Conservation (phyloP, 2,113 vertebrate genomes). For the Charina bottae region DNA sequence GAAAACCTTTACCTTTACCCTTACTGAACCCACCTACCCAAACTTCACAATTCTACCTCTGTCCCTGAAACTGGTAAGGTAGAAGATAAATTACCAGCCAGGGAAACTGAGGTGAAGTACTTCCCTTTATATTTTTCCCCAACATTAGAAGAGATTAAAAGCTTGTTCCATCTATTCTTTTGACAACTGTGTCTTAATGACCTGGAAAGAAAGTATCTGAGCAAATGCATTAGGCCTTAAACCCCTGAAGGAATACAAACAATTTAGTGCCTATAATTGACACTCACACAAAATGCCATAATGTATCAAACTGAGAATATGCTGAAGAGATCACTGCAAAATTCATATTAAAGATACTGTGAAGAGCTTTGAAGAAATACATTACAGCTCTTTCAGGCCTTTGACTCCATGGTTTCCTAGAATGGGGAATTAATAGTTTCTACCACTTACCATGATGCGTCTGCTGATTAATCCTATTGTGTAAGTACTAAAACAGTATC, state of each 20-base stretch:
- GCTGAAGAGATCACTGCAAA: constrained; percentile 5
- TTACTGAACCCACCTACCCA: background rate
- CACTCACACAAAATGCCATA: constrained; percentile 38
- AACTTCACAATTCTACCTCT: background rate
- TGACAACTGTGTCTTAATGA: constrained; percentile 57
- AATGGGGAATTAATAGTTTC: constrained; percentile 41
- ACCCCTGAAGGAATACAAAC: constrained; percentile 58
- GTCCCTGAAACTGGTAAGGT: background rate
- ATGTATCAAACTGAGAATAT: constrained; percentile 39
- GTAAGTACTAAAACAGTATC: background rate
- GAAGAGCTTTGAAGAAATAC: constrained; percentile 26
- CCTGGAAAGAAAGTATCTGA: constrained; percentile 58
- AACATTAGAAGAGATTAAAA: constrained; percentile 57
- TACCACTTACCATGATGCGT: background rate
- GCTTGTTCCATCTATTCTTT: constrained; percentile 59
- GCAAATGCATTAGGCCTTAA: constrained; percentile 43
- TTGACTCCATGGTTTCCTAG: background rate
- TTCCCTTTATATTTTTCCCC: constrained; percentile 51
- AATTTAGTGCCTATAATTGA: constrained; percentile 55
- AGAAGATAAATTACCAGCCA: constrained; percentile 45
- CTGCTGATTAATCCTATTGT: background rate
- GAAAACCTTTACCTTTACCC: no score
- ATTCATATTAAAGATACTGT: constrained; percentile 57
- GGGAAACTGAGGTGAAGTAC: constrained; percentile 27
- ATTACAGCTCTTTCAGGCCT: constrained; percentile 20